Evolutionary conservation across 53 echinoderm and acorn worm genomes (phyloP), one percentile per base, ranked within the genome.

Genomic region (Arbacia lixula): DNA sequence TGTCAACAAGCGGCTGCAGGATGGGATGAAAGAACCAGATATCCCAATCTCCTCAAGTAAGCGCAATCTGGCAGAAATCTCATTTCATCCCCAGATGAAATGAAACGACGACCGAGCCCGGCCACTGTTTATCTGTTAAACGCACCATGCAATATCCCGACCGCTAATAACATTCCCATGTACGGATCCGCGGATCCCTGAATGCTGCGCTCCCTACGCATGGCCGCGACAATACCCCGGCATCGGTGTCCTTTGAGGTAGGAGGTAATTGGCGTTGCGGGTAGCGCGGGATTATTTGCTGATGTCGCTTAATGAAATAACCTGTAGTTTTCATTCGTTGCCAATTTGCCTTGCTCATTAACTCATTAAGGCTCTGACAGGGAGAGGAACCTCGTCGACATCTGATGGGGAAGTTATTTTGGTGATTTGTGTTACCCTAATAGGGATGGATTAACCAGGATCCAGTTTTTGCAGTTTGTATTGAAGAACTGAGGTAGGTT

Each of bases 321-420:
- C 54, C 43, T 74, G 74, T 74, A 50, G 74, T 43, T 74, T 74
- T 74, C 74, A 74, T 74, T 74, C 74, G 50, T 74, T 74, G 74
- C 74, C 74, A 74, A 74, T 74, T 74, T 74, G 74, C 74, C 54
- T 16, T n/a, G 51, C 74, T 74, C 74, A 53, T 74, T 74, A 74
- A 52, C 74, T 74, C 74, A 74, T 74, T 74, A 74, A 17, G 54
- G 74, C 42, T 53, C 33, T 74, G 51, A 49, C 31, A 1, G 36
- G 33, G 32, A 53, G 16, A 53, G 53, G 30, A 52, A 49, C 31
- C 53, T 74, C 29, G 19, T 5, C 26, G 46, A 53, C 49, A 17
- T 3, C 36, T 34, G 53, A 74, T 53, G 53, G 54, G 34, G 29
- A 74, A 20, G 31, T 19, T 17, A 74, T 74, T 30, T 53, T 2